Conservation (phyloP, 92 coral and sea anemone genomes). For the Hydrozoanthus gracilis region DNA sequence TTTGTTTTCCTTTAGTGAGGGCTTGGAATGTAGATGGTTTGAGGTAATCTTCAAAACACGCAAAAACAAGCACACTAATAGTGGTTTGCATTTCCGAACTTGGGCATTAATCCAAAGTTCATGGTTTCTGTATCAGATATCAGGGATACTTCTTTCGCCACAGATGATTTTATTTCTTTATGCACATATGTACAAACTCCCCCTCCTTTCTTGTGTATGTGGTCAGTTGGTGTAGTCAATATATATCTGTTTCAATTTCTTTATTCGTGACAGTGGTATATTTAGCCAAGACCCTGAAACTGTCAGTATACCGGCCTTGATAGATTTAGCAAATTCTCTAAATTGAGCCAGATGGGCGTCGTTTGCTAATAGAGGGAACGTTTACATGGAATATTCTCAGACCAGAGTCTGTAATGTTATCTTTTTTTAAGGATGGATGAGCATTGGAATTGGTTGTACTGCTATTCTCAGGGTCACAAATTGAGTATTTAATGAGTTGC, state of each 20-base stretch:
- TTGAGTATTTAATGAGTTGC: conserved; percentile 33
- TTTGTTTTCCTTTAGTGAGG: conserved; percentile 31
- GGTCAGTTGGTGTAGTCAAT: conserved; percentile 28
- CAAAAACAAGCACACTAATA: conserved; percentile 26
- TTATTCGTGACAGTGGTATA: conserved; percentile 42
- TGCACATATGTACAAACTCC: conserved; percentile 27
- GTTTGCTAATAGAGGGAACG: conserved; percentile 46
- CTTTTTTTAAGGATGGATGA: conserved; percentile 12
- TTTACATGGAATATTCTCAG: conserved; percentile 50
- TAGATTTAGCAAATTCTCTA: conserved; percentile 33
- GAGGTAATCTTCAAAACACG: conserved; percentile 28
- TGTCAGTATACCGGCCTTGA: conserved; percentile 45
- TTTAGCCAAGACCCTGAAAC: conserved; percentile 52
- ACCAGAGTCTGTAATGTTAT: conserved; percentile 27
- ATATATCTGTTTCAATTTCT: conserved; percentile 21
- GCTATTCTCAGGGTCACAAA: not conserved
- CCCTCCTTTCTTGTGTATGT: conserved; percentile 47
- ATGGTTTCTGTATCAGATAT: conserved; percentile 34
- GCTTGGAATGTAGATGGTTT: conserved; percentile 17
- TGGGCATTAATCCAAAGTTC: conserved; percentile 43
- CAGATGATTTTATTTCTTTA: conserved; percentile 33
- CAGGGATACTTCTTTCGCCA: conserved; percentile 26
- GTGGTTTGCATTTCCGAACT: conserved; percentile 20
- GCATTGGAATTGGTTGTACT: not conserved
- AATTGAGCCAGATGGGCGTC: conserved; percentile 29